Evolutionary conservation across 2,797 vertebrate species (phyloP).

Genomic region (Gadopsis bispinosus): DNA sequence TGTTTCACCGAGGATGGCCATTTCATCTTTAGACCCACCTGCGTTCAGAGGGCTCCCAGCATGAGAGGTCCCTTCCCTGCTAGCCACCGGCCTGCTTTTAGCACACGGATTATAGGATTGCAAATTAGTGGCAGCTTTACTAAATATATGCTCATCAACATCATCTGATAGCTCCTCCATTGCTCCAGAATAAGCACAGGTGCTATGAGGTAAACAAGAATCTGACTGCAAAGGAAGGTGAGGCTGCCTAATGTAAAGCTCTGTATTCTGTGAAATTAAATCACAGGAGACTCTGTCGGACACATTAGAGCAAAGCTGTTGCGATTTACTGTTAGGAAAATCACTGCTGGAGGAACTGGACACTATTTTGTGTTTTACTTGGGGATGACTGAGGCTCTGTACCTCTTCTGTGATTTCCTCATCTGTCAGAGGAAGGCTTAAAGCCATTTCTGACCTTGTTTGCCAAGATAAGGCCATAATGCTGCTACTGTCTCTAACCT

Average conservation of each 20-base stretch:
- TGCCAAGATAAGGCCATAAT: conserved; percentile 75
- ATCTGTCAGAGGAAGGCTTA: conserved; percentile 65
- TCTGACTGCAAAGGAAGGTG: conserved; percentile 76
- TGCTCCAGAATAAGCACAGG: conserved; percentile 56
- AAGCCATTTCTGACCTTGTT: conserved; percentile 73
- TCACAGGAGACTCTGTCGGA: conserved; percentile 54
- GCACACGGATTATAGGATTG: conserved; percentile 69
- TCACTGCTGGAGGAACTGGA: conserved; percentile 48
- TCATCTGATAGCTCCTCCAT: conserved; percentile 62
- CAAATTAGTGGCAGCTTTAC: conserved; percentile 62
- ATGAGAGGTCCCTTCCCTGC: conserved; percentile 81
- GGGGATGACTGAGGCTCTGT: conserved; percentile 56
- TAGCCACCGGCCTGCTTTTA: conserved; percentile 77
- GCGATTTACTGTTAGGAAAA: conserved; percentile 41
- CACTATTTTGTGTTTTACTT: conserved; percentile 57
- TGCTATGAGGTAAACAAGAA: conserved; percentile 62
- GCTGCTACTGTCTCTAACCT: conserved; percentile 64
- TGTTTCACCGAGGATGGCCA: conserved; percentile 71
- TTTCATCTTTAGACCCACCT: conserved; percentile 67
- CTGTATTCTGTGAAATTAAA: conserved; percentile 52
- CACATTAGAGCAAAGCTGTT: conserved; percentile 24
- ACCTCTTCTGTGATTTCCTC: conserved; percentile 53
- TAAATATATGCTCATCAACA: conserved; percentile 63
- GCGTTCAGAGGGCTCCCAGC: conserved; percentile 58
- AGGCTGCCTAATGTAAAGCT: conserved; percentile 75